Conservation (phyloP, 1,140 invertebrate genomes). For the Euura saliciscinereae region DNA sequence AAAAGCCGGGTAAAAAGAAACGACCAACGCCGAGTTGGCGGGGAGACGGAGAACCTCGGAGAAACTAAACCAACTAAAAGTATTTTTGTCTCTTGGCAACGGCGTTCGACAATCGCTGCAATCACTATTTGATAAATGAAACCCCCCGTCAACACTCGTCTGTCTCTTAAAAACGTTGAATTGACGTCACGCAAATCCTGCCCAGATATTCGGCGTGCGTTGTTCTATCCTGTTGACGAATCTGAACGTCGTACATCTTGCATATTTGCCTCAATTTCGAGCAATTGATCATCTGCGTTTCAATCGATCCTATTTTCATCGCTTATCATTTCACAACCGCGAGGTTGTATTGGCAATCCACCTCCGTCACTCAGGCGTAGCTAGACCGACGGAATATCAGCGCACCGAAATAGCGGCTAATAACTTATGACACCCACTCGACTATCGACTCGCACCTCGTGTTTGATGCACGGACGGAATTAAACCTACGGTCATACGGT, state of each 20-base stretch:
- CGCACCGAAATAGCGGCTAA: neutral
- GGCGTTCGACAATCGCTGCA: neutral
- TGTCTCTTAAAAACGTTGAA: neutral
- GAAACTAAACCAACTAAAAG: neutral
- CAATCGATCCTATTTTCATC: no score
- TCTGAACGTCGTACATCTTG: neutral
- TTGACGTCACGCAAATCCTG: neutral
- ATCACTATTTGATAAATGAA: slow-evolving; percentile 6
- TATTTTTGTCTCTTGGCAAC: slow-evolving; percentile 1
- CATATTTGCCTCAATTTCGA: neutral
- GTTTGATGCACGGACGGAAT: neutral
- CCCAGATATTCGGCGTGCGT: neutral
- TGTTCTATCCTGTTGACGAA: neutral
- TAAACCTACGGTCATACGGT: neutral
- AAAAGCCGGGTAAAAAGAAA: neutral
- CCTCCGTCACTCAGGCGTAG: no score
- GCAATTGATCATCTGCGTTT: no score
- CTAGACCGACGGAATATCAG: neutral
- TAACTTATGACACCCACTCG: neutral
- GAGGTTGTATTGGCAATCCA: no score
- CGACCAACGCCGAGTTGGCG: neutral
- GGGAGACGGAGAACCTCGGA: neutral
- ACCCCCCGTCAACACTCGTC: neutral
- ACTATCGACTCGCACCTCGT: neutral
- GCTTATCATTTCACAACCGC: no score